Percentiles rank a stretch among this genome's conserved stretches.
phyloP scores from a whole-genome alignment of 2,113 vertebrate species.

The Thamnophis sirtalis region DNA sequence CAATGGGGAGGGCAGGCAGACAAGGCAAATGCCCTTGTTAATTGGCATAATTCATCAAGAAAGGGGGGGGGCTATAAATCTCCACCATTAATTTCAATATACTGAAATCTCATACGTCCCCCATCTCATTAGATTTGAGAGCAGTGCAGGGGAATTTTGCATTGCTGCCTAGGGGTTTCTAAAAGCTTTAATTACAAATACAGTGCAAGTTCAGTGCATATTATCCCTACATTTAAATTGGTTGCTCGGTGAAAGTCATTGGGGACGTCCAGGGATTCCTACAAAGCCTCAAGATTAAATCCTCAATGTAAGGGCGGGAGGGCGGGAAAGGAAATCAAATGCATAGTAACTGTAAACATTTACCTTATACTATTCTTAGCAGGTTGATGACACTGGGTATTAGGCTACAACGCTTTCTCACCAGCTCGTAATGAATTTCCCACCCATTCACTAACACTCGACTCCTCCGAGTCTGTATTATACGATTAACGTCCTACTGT shows the following conservation, averaged over 20 bases:
- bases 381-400: not conserved
- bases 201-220: not conserved
- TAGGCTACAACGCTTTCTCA: not conserved
- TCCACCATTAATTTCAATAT: not conserved
- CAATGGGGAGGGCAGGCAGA: not conserved
- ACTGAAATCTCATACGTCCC: not conserved
- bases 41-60: not conserved
- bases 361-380: not conserved
- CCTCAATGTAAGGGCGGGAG: not conserved
- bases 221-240: constrained; percentile 1
- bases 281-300: not conserved
- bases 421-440: not conserved
- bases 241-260: not conserved
- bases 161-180: not conserved
- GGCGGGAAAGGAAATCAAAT: not conserved
- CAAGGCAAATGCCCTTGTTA: not conserved
- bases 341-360: not conserved
- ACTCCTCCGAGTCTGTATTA: not conserved
- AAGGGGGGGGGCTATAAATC: not conserved
- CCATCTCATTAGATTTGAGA: not conserved
- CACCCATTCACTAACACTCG: not conserved
- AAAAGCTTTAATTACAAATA: not conserved
- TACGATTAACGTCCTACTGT: not conserved
- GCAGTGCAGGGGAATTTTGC: not conserved
- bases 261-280: not conserved